Percentiles rank a stretch among this genome's conserved stretches.
These are phyloP conservation scores for Pangasianodon hypophthalmus DNA, from an alignment of 2,113 vertebrate species.

Conservation along the genomic window DNA sequence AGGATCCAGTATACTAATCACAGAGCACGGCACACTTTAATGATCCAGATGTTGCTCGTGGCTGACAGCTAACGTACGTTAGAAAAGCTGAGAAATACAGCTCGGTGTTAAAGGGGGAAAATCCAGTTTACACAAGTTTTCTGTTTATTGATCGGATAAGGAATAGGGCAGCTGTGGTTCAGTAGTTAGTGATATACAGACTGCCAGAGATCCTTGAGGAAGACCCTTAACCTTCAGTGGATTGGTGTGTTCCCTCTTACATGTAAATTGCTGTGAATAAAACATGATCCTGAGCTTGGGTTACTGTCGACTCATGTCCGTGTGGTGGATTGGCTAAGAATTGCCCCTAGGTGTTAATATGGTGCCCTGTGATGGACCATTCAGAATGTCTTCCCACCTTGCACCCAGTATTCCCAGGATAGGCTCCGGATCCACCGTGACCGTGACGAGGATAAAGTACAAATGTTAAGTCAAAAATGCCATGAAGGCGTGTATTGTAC, in stretches of 20 bases:
- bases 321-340: not conserved
- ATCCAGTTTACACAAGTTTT: not conserved
- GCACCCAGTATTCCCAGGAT: not conserved
- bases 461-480: not conserved
- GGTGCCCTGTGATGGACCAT: not conserved
- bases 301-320: not conserved
- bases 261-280: not conserved
- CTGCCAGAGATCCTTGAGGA: not conserved
- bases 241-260: not conserved
- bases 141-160: not conserved
- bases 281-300: not conserved
- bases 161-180: not conserved
- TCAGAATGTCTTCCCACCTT: not conserved
- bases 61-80: not conserved
- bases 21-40: not conserved
- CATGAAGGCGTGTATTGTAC: not conserved
- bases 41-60: not conserved
- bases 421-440: not conserved
- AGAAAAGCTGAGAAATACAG: not conserved
- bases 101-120: not conserved
- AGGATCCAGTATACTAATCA: constrained; percentile 10
- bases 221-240: not conserved
- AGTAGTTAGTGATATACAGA: not conserved
- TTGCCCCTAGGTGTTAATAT: not conserved
- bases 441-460: not conserved